Conservation (phyloP, 2,888 invertebrate species). For the Dryomyza anilis region DNA sequence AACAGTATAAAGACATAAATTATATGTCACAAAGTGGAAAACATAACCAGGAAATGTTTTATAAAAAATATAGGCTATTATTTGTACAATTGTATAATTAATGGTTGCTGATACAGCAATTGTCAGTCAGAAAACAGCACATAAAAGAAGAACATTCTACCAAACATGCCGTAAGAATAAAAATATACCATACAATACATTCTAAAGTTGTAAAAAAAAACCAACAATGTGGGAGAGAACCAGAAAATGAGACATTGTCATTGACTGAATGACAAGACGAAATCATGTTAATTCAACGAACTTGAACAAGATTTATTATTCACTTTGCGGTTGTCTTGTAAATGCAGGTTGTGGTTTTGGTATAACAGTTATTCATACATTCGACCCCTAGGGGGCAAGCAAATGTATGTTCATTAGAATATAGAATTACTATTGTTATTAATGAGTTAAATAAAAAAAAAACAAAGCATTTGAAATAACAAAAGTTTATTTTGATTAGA, state of each 20-base stretch:
- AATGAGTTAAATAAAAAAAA: too few relatives aligned
- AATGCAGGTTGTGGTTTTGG: not conserved
- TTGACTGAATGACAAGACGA: slow-evolving; percentile 42
- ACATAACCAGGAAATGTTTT: not conserved
- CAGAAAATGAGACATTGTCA: slow-evolving; percentile 30
- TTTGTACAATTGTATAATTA: slow-evolving; percentile 11
- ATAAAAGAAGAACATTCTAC: too few relatives aligned
- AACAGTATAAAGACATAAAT: too few relatives aligned
- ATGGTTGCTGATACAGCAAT: not conserved
- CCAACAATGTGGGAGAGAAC: not conserved
- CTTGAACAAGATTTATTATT: slow-evolving; percentile 39
- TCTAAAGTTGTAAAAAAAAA: not conserved
- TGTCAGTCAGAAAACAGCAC: too few relatives aligned
- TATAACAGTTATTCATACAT: not conserved
- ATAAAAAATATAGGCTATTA: too few relatives aligned
- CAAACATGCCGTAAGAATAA: too few relatives aligned
- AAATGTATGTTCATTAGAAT: too few relatives aligned
- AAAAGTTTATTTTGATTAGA: too few relatives aligned
- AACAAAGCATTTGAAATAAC: too few relatives aligned
- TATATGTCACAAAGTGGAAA: too few relatives aligned
- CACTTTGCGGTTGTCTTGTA: not conserved
- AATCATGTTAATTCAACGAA: slow-evolving; percentile 55
- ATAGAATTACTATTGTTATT: too few relatives aligned
- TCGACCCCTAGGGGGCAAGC: too few relatives aligned
- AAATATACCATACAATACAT: not conserved